A percentile compares a stretch with the other conserved stretches of the same genome.
phyloP scores from a whole-genome alignment of 2,888 invertebrate species.

The Antitype chi region DNA sequence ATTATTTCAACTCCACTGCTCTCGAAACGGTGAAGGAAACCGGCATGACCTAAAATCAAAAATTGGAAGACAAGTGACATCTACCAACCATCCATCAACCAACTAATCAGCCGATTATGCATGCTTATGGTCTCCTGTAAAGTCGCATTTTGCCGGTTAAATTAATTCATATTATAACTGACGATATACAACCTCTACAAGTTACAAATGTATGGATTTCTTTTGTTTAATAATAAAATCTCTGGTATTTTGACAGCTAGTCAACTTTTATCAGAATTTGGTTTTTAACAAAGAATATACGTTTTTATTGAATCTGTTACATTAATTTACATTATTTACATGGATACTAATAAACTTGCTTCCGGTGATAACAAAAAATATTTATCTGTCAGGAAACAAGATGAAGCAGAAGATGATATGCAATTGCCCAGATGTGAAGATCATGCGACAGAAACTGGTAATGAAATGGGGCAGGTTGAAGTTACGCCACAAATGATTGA shows the following conservation, averaged over 20 bases:
- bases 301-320: conserved; percentile 17
- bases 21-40: no score
- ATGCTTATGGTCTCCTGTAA: no score
- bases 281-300: background rate
- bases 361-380: conserved; percentile 76
- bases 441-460: conserved; percentile 35
- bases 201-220: conserved; percentile 16
- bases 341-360: conserved; percentile 74
- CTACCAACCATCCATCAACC: no score
- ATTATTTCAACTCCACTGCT: no score
- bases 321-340: conserved; percentile 51
- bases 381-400: conserved; percentile 49
- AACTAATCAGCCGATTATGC: no score
- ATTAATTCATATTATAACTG: no score
- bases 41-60: no score
- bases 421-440: conserved; percentile 44
- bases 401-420: conserved; percentile 43
- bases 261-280: conserved; percentile 26
- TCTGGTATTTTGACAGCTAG: conserved; percentile 40
- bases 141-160: no score
- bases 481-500: conserved; percentile 75
- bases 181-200: conserved; percentile 9
- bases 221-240: conserved; percentile 47
- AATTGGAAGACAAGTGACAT: no score
- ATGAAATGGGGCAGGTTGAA: conserved; percentile 55